Conservation (phyloP, 2,113 vertebrate genomes). For the Zootoca vivipara region DNA sequence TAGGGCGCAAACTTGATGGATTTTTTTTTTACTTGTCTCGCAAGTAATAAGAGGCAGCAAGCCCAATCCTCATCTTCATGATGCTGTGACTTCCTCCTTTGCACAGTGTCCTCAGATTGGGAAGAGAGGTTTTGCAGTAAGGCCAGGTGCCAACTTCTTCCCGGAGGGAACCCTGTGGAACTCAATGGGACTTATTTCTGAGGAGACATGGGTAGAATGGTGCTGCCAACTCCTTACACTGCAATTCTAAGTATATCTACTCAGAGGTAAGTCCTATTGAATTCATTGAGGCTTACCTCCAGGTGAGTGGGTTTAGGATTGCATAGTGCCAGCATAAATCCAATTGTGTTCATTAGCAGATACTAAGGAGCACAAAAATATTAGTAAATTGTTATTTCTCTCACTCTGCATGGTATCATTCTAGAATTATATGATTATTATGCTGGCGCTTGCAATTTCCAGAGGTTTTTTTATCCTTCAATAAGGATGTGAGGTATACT, state of each 20-base stretch:
- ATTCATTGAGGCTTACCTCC: too few species aligned
- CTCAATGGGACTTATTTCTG: too few species aligned
- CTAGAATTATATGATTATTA: not conserved
- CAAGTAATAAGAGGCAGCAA: not conserved
- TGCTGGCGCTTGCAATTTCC: not conserved
- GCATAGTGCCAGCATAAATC: not conserved
- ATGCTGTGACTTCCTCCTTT: not conserved
- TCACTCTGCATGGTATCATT: not conserved
- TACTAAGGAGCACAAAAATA: not conserved
- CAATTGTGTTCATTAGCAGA: not conserved
- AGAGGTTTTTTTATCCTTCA: not conserved
- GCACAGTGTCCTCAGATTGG: not conserved
- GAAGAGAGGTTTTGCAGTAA: not conserved
- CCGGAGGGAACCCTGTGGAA: not conserved
- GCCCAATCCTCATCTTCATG: not conserved
- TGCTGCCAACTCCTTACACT: too few species aligned
- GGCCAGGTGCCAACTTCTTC: not conserved
- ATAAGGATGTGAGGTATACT: not conserved
- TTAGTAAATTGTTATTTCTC: not conserved
- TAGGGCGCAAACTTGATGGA: not conserved
- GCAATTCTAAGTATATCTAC: too few species aligned
- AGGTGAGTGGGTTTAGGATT: too few species aligned
- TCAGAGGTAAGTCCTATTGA: too few species aligned
- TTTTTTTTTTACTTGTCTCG: not conserved
- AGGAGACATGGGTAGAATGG: too few species aligned